A percentile compares a stretch with the other conserved stretches of the same genome.
Conservation (phyloP, 1,140 invertebrate species). For the Triops longicaudatus region DNA sequence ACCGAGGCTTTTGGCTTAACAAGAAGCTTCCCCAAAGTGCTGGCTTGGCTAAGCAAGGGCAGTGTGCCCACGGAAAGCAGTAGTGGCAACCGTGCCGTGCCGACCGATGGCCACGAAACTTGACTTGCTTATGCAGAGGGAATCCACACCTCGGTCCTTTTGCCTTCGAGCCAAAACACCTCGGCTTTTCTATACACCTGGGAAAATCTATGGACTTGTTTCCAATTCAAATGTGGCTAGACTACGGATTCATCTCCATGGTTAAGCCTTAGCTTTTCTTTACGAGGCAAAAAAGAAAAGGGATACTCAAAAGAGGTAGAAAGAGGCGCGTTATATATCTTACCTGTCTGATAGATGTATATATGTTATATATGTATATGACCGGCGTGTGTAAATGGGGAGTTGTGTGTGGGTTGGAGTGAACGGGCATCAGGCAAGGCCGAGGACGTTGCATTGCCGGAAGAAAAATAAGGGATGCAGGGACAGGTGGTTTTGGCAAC, state of each 20-base stretch:
- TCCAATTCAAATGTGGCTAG: not conserved
- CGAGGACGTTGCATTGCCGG: conserved; percentile 4
- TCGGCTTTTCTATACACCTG: not conserved
- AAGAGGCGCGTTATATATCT: not conserved
- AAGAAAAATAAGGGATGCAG: not conserved
- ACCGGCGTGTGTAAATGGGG: not conserved
- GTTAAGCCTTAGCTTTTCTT: not conserved
- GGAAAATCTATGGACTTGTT: not conserved
- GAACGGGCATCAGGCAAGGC: not conserved
- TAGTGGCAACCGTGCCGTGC: not conserved
- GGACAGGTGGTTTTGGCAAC: conserved; percentile 7
- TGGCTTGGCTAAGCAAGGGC: not conserved
- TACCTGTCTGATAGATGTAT: not conserved
- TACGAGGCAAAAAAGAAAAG: not conserved
- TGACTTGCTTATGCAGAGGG: conserved; percentile 6
- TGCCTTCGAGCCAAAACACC: not conserved
- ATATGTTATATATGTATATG: not conserved
- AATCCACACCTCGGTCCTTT: conserved; percentile 14
- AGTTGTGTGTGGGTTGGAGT: not conserved
- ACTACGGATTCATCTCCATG: not conserved
- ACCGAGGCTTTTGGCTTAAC: not conserved
- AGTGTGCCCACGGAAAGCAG: not conserved
- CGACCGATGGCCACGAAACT: conserved; percentile 4
- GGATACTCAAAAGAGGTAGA: not conserved
- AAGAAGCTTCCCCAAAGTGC: not conserved